Evolutionary conservation across 2,113 vertebrate genomes (phyloP), one percentile per base, ranked within the genome.

Genomic region (Tretioscincus oriximinensis): DNA sequence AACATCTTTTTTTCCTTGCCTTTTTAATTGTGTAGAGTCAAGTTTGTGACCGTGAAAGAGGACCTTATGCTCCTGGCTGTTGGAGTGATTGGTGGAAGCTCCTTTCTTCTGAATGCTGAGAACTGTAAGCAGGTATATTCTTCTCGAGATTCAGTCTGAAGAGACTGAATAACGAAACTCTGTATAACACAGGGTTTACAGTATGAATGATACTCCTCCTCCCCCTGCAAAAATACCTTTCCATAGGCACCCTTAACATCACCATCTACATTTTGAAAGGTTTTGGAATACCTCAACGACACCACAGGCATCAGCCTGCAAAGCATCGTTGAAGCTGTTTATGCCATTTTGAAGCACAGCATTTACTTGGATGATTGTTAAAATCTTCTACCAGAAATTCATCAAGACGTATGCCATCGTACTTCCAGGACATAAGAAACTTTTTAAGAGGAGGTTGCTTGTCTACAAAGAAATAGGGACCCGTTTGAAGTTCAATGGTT

Each of bases 41-140:
- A 95, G 90, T 99, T 99, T 94, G 51, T 95, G 76, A 88, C 94
- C 0, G 98, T 99, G 79, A 98, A 96, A 69, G 97, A 98, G 91
- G 98, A 99, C 90, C 95, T 90, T 87, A 99, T 99, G 97, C 96
- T 99, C 1, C 88, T 99, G 78, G 97, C 96, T 28, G 97, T 96
- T 14, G 95, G 95, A 20, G 93, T 98, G 84, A 97, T 99, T 81
- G 93, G 97, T 31, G 95, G 95, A 16, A 96, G 97, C 1, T 89
- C 96, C n/a, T 99, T 96, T 92, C 93, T 98, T 86, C 90, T 95
- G 54, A 91, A 87, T 77, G 77, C 92, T 7, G 81, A 83, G 75
- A 91, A 89, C 5, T 98, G 97, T 96, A 90, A 93, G 71, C 92
- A 97, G 97, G 98, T 99, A 90, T 10, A n/a, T 70, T 24, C 83